Evolutionary conservation across 2,888 invertebrate genomes (phyloP).

Genomic region (Biston betularia): DNA sequence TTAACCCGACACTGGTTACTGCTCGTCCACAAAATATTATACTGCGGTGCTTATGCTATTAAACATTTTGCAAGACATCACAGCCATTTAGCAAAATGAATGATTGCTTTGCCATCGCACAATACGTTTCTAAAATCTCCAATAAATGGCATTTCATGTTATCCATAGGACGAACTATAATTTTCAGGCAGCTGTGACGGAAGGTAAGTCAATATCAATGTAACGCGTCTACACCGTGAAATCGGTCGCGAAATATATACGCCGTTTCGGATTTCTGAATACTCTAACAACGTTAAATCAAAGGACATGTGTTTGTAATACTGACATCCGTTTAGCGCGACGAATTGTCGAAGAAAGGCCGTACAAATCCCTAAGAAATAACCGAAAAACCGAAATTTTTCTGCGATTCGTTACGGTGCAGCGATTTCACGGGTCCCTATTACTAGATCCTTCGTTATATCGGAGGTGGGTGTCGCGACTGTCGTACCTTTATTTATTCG

Average conservation of each 20-base stretch:
- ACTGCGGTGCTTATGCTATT: not conserved
- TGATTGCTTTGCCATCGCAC: slow-evolving; percentile 19
- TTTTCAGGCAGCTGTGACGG: slow-evolving; percentile 82
- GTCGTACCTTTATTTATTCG: slow-evolving; percentile 67
- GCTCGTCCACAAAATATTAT: no score
- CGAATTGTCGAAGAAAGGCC: slow-evolving; percentile 85
- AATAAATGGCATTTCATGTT: slow-evolving; percentile 45
- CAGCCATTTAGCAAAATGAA: slow-evolving; percentile 30
- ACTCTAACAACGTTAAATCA: slow-evolving; percentile 71
- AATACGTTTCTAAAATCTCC: slow-evolving; percentile 34
- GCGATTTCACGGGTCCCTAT: slow-evolving; percentile 82
- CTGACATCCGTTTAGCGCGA: slow-evolving; percentile 82
- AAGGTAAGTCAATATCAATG: slow-evolving; percentile 86
- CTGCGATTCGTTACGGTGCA: slow-evolving; percentile 82
- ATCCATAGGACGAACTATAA: slow-evolving; percentile 53
- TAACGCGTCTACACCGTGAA: slow-evolving; percentile 81
- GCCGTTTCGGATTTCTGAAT: slow-evolving; percentile 75
- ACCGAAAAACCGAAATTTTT: slow-evolving; percentile 87
- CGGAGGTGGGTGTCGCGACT: slow-evolving; percentile 62
- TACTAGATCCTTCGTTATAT: slow-evolving; percentile 64
- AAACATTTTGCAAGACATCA: not conserved
- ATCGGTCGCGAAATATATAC: slow-evolving; percentile 82
- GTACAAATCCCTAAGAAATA: slow-evolving; percentile 86
- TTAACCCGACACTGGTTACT: no score
- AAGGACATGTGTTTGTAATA: slow-evolving; percentile 83